These are phyloP conservation scores for Alethe castanea DNA, from an alignment of 2,113 vertebrate genomes.

Conservation along the genomic window DNA sequence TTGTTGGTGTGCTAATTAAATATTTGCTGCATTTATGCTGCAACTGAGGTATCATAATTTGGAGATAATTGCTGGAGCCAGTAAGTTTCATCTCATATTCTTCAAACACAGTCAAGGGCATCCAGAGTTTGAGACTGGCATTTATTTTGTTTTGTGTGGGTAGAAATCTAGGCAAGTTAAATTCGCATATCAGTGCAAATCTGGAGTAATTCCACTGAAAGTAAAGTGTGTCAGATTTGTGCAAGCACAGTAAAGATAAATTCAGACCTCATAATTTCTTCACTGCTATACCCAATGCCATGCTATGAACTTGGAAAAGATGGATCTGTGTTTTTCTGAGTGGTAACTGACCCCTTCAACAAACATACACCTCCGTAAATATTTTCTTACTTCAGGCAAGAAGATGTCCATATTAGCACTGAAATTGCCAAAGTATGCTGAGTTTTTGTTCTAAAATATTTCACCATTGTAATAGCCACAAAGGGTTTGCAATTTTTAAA, in stretches of 20 bases:
- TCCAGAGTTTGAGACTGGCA: neutral
- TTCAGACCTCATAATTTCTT: neutral
- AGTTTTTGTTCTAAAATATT: neutral
- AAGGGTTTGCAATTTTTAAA: neutral
- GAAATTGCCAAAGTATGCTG: neutral
- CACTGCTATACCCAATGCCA: neutral
- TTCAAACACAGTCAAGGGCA: conserved; percentile 6
- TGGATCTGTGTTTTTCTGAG: neutral
- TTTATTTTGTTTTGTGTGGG: neutral
- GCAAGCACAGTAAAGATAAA: neutral
- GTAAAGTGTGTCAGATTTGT: neutral
- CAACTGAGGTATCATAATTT: neutral
- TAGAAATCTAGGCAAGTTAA: neutral
- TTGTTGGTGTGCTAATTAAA: conserved; percentile 40
- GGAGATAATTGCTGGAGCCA: neutral
- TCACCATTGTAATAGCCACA: neutral
- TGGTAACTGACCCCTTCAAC: neutral
- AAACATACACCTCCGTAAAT: neutral
- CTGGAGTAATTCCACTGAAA: neutral
- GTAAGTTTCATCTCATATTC: conserved; percentile 18
- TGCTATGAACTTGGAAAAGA: neutral
- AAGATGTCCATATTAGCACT: neutral
- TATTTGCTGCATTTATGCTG: conserved; percentile 24
- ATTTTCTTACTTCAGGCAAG: neutral
- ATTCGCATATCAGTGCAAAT: neutral